Conservation (phyloP, 2,797 vertebrate genomes). For the Micrastur ruficollis region DNA sequence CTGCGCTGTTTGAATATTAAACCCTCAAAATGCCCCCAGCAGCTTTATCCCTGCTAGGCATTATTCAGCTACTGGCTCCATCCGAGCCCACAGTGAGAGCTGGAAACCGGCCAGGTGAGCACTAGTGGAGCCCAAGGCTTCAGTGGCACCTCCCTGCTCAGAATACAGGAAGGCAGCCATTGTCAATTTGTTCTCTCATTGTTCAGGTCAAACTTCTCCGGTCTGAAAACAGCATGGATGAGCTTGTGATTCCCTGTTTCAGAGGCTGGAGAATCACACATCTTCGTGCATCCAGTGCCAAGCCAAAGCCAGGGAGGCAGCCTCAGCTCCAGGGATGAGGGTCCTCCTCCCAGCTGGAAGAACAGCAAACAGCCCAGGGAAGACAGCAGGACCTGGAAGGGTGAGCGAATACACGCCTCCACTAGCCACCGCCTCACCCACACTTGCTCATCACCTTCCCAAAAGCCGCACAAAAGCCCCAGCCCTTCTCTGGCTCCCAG, state of each 20-base stretch:
- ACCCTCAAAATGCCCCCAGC: neutral
- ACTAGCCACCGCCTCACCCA: neutral
- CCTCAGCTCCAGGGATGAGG: neutral
- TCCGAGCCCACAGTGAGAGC: accelerated
- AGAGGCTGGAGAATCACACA: neutral
- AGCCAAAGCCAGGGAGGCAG: neutral
- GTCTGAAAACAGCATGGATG: neutral
- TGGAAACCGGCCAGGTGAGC: neutral
- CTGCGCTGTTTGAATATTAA: neutral
- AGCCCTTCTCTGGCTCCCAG: neutral
- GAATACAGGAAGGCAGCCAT: neutral
- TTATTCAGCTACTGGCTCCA: neutral
- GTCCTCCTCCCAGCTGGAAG: neutral
- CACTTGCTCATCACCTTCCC: neutral
- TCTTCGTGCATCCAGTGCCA: neutral
- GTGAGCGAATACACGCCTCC: accelerated
- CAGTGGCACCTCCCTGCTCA: neutral
- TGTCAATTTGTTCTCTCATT: neutral
- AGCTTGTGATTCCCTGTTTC: accelerated
- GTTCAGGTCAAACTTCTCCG: neutral
- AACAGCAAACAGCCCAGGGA: neutral
- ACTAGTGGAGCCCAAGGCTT: neutral
- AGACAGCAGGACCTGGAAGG: neutral
- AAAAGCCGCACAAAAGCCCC: neutral
- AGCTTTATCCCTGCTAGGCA: neutral